Percentiles rank a stretch among this genome's conserved stretches.
phyloP scores from a whole-genome alignment of 2,797 vertebrate species.

The Poecilia wingei region DNA sequence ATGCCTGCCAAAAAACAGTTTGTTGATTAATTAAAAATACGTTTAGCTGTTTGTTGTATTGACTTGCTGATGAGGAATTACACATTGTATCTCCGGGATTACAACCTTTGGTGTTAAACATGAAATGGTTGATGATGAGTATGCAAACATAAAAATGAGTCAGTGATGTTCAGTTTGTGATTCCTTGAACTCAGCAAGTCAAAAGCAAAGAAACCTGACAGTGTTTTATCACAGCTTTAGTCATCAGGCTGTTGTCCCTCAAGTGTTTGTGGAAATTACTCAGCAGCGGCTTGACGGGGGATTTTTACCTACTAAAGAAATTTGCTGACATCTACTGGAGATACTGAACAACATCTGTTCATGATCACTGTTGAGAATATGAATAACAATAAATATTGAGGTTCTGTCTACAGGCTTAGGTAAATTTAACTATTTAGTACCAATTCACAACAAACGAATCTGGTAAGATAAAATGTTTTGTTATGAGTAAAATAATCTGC shows the following conservation, averaged over 20 bases:
- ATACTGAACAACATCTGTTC: neutral
- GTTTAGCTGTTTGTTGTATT: conserved; percentile 52
- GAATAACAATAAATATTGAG: neutral
- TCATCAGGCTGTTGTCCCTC: neutral
- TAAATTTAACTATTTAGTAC: neutral
- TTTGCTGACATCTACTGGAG: conserved; percentile 76
- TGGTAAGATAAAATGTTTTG: no score
- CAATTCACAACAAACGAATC: neutral
- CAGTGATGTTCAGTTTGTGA: neutral
- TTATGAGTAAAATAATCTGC: no score
- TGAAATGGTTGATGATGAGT: neutral
- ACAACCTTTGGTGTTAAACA: neutral
- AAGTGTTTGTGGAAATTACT: neutral
- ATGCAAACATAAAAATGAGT: neutral
- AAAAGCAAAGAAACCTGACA: neutral
- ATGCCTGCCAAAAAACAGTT: no score
- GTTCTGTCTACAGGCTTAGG: neutral
- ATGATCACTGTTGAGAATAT: neutral
- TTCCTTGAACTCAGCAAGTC: neutral
- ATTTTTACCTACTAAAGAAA: conserved; percentile 18
- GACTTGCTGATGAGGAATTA: conserved; percentile 23
- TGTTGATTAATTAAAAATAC: conserved; percentile 34
- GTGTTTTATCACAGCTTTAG: neutral
- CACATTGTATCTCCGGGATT: neutral
- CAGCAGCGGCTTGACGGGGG: neutral